These are phyloP conservation scores for Tauraco hartlaubi DNA, from an alignment of 2,797 vertebrate species.

Conservation along the genomic window DNA sequence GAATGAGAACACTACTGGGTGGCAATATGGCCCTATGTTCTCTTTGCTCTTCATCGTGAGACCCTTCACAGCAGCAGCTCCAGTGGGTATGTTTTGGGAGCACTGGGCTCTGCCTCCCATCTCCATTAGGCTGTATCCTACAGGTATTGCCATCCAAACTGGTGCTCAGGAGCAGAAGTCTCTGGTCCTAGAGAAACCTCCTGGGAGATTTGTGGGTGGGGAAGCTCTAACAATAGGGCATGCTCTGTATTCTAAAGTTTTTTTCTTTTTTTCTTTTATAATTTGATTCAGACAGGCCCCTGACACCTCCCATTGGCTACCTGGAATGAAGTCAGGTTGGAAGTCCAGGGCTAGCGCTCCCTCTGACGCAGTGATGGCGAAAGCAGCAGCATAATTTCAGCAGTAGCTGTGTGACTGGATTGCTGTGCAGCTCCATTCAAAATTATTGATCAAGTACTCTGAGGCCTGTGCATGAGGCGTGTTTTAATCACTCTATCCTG, in stretches of 20 bases:
- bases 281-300: background rate
- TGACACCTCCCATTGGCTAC: background rate
- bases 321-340: background rate
- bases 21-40: fast-evolving
- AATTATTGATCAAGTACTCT: background rate
- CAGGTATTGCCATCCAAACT: background rate
- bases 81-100: background rate
- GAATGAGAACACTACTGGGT: fast-evolving
- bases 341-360: background rate
- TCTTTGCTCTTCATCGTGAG: background rate
- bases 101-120: background rate
- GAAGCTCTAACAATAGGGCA: background rate
- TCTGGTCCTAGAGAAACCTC: background rate
- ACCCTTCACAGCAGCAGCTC: background rate
- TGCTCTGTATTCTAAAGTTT: background rate
- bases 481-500: background rate
- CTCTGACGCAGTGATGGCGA: background rate
- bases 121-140: background rate
- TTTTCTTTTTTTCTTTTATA: background rate
- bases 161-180: background rate
- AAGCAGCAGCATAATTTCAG: background rate
- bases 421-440: background rate
- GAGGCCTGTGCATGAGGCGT: background rate
- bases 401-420: background rate
- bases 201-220: background rate